Evolutionary conservation across 2,888 invertebrate genomes (phyloP), one percentile per base, ranked within the genome.

Genomic region (Athalia rosae): DNA sequence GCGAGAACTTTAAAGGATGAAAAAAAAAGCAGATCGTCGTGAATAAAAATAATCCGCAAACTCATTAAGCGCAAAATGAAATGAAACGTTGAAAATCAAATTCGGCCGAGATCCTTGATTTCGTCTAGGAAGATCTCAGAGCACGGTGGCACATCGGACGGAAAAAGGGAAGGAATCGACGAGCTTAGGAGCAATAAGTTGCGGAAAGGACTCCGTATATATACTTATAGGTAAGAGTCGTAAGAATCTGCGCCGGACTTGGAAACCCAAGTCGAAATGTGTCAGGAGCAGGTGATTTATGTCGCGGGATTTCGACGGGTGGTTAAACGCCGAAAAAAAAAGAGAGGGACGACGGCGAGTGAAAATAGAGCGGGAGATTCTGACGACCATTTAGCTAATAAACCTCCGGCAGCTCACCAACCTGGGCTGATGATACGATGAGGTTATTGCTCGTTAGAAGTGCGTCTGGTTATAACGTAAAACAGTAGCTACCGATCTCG

Each of bases 241-340:
- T 58, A 56, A 58, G 71, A 71, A 71, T 71, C 71, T 58, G 71
- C 43, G 71, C 71, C 43, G 58, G 58, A 71, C 71, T 71, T 45
- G 43, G 53, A 7, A 13, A 58, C 58, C 45, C 56, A 45, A 58
- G 43, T 71, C 71, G 45, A 71, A 58, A 28, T 28, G 71, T 71
- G 71, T 58, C 71, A 71, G 71, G 13, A 50, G 71, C 71, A 71
- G 71, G 71, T 58, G 58, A 71, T 71, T 71, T 71, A 71, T 71
- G 71, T 71, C 56, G 45, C 58, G 28, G 67, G 67, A 11, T 67
- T 67, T 15, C 71, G 71, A 71, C 56, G 58, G 71, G 41, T 56
- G 43, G 43, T 45, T 45, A 58, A 58, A 71, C 15, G 71, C 45
- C 67, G 50, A 67, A 50, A 47, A 7, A 56, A 43, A 53, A 67